These are phyloP conservation scores for Halichoerus grypus DNA, from an alignment of 2,113 vertebrate genomes.

Conservation along the genomic window DNA sequence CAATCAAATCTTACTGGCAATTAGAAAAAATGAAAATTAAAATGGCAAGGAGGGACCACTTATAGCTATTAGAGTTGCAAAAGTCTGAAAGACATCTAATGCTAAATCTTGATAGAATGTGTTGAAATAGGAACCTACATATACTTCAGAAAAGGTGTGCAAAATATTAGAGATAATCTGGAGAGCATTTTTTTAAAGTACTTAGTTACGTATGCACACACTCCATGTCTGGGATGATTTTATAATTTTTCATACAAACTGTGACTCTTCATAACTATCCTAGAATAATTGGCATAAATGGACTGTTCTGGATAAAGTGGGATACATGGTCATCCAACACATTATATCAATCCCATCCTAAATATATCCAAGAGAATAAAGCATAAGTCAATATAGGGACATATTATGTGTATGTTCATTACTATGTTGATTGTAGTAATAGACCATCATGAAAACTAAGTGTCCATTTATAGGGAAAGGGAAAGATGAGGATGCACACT, in stretches of 20 bases:
- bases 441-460: neutral
- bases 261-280: neutral
- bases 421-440: neutral
- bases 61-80: constrained; percentile 21
- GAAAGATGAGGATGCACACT: neutral
- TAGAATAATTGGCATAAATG: neutral
- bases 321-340: neutral
- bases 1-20: constrained; percentile 57
- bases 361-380: neutral
- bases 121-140: constrained; percentile 20
- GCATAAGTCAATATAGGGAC: neutral
- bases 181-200: constrained; percentile 2
- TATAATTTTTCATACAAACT: neutral
- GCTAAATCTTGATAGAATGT: constrained; percentile 46
- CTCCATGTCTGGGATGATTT: neutral
- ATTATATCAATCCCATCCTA: neutral
- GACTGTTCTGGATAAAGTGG: neutral
- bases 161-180: constrained; percentile 42
- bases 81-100: constrained; percentile 57
- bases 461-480: neutral
- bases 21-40: constrained; percentile 60
- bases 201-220: constrained; percentile 18
- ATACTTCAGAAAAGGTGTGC: neutral
- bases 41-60: constrained; percentile 35
- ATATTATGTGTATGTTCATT: neutral